phyloP scores from a whole-genome alignment of 1,140 invertebrate species.

The Drosophila seguyi region DNA sequence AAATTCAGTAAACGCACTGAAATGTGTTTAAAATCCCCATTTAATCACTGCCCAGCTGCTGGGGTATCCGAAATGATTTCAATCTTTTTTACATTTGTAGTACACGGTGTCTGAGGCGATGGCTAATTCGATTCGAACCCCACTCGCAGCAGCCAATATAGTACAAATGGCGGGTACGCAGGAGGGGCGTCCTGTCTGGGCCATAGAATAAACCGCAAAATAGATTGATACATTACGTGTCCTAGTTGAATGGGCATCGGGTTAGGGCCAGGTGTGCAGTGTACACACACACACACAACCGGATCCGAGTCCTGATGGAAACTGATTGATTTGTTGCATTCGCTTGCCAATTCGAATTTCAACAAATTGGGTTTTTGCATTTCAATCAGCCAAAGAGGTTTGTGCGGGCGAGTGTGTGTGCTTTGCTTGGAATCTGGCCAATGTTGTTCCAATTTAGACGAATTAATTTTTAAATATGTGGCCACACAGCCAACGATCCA shows the following conservation, averaged over 20 bases:
- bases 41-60: slow-evolving; percentile 10
- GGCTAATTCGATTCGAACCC: slow-evolving; percentile 47
- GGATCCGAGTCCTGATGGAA: slow-evolving; percentile 21
- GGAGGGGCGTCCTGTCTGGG: slow-evolving; percentile 22
- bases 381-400: slow-evolving; percentile 80
- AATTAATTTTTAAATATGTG: slow-evolving; percentile 63
- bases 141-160: slow-evolving; percentile 19
- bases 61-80: slow-evolving; percentile 11
- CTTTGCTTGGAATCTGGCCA: slow-evolving; percentile 36
- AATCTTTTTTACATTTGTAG: slow-evolving; percentile 41
- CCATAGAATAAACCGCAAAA: slow-evolving; percentile 64
- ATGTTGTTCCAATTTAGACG: slow-evolving; percentile 52
- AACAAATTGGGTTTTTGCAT: slow-evolving; percentile 77
- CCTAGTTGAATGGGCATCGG: slow-evolving; percentile 55
- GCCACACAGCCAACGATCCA: not conserved
- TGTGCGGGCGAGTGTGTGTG: slow-evolving; percentile 25
- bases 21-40: slow-evolving; percentile 8
- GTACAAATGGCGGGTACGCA: slow-evolving; percentile 38
- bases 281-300: slow-evolving; percentile 7
- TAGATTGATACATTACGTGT: slow-evolving; percentile 80
- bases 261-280: slow-evolving; percentile 27
- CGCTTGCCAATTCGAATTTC: slow-evolving; percentile 65
- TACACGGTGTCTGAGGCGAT: slow-evolving; percentile 42
- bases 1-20: not conserved
- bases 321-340: slow-evolving; percentile 74